Percentiles rank a stretch among this genome's conserved stretches.
phyloP scores from a whole-genome alignment of 1,140 invertebrate species.

The Bombus difficillimus region DNA sequence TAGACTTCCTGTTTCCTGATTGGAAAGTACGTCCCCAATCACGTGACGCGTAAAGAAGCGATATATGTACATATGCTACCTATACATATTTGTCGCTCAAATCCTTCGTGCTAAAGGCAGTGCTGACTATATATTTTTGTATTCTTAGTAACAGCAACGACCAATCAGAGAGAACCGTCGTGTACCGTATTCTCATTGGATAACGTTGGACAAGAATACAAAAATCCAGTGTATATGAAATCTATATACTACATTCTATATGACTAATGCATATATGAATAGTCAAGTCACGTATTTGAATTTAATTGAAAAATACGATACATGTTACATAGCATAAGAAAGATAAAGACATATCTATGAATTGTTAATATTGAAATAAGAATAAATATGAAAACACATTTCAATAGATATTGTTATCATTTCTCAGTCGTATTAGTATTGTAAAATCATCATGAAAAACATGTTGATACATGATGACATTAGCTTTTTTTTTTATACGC shows the following conservation, averaged over 20 bases:
- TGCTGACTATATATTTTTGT: not conserved
- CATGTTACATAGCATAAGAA: not conserved
- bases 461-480: not conserved
- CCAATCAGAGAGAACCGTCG: not conserved
- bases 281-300: not conserved
- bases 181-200: not conserved
- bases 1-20: constrained; percentile 37
- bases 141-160: not conserved
- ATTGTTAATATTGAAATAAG: not conserved
- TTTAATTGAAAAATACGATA: not conserved
- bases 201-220: not conserved
- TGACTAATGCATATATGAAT: not conserved
- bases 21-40: constrained; percentile 24
- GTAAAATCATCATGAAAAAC: not conserved
- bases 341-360: not conserved
- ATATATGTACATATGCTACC: not conserved
- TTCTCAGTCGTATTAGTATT: not conserved
- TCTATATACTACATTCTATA: not conserved
- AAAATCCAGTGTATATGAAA: not conserved
- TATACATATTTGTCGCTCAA: not conserved
- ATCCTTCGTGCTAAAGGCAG: too few relatives aligned
- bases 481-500: not conserved
- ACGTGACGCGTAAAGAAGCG: not conserved
- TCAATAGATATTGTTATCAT: not conserved
- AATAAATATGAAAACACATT: not conserved